Evolutionary conservation across 1,140 invertebrate species (phyloP), one percentile per base, ranked within the genome.

Genomic region (Sinonovacula constricta): DNA sequence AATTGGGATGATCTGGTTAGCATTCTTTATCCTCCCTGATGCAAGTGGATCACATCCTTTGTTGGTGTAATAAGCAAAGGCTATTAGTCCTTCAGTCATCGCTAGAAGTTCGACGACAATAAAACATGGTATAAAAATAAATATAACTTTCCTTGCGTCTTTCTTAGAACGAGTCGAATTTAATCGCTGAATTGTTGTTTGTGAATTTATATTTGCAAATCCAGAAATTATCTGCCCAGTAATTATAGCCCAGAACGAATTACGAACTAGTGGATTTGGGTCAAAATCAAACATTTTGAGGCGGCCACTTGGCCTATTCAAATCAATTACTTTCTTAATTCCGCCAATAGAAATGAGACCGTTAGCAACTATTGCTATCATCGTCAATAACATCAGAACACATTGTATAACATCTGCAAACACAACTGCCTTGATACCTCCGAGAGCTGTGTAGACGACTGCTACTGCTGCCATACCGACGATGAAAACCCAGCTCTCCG

Each of bases 21-120:
- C 59, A 30, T 74, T 74, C 24, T 36, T 31, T 49, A 74, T 74
- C 36, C 65, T 56, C 14, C 60, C 59, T 28, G 71, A 74, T 22
- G 71, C 71, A 0, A 74, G 28, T 3, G 71, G 71, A 28, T 74
- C 71, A 26, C 71, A 74, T 24, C 71, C 71, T 65, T 74, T 65
- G 7, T 49, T n/a, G 18, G 22, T 15, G 54, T 53, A 74, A 26
- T 74, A 74, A 49, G 71, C 71, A 74, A 45, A 74, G 7, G 31
- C 71, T 1, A 65, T 33, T 14, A 74, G 28, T 22, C 71, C 39
- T 45, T 45, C 39, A 45, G 18, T 10, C 7, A 45, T 45, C 18
- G 39, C 39, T 45, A 45, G 18, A 10, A 54, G 14, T 5, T 65
- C 12, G 18, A 63, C 22, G 10, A 74, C 65, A 26, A 63, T 24